These are phyloP conservation scores for Etia nguti DNA, from an alignment of 2,113 vertebrate genomes.

Conservation along the genomic window DNA sequence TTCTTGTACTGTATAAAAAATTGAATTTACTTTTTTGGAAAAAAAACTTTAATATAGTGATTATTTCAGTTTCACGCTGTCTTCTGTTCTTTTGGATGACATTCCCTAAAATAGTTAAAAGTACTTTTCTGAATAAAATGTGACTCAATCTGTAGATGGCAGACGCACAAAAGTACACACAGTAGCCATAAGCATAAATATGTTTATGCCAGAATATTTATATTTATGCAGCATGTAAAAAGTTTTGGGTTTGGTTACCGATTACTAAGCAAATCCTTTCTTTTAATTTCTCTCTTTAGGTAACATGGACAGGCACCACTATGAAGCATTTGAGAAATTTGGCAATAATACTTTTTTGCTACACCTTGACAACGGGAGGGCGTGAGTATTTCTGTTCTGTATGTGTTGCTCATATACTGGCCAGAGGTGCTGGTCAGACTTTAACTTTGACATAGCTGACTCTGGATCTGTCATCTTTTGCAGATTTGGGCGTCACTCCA, in stretches of 20 bases:
- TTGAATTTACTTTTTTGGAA: background rate
- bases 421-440: background rate
- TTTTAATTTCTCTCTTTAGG: conserved; percentile 52
- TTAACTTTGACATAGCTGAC: background rate
- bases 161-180: background rate
- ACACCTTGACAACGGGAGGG: conserved; percentile 82
- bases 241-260: background rate
- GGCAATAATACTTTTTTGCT: conserved; percentile 80
- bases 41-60: background rate
- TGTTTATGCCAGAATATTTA: background rate
- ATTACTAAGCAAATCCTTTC: background rate
- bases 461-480: background rate
- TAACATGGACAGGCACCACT: conserved; percentile 85
- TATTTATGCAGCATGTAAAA: background rate
- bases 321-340: conserved; percentile 86
- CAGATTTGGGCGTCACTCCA: conserved; percentile 82
- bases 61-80: background rate
- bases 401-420: background rate
- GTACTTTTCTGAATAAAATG: background rate
- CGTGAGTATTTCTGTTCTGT: conserved; percentile 54
- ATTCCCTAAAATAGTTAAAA: background rate
- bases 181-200: background rate
- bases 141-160: background rate
- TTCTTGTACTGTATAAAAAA: background rate
- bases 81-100: background rate